Conservation (phyloP, 2,797 vertebrate species). For the Sebastes aleutianus region DNA sequence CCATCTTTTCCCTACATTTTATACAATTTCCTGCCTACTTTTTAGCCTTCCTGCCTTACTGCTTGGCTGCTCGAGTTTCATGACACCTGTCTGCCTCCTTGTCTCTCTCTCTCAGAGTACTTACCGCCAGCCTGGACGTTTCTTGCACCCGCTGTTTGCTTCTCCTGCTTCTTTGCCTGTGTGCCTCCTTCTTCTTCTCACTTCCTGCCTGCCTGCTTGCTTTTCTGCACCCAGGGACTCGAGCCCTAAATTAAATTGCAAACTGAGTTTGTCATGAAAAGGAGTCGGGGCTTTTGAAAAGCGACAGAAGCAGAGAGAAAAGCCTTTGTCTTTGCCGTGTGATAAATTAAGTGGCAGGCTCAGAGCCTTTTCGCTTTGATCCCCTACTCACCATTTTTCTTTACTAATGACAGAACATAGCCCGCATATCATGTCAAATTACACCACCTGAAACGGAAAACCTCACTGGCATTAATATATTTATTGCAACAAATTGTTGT, state of each 20-base stretch:
- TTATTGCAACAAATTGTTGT: conserved; percentile 78
- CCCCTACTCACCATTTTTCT: conserved; percentile 75
- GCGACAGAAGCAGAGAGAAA: conserved; percentile 82
- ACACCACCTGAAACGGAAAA: conserved; percentile 81
- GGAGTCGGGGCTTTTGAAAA: conserved; percentile 89
- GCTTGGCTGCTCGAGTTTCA: conserved; percentile 53
- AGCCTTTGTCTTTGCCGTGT: conserved; percentile 91
- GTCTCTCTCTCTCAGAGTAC: conserved; percentile 47
- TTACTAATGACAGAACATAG: conserved; percentile 87
- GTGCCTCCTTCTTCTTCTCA: conserved; percentile 49
- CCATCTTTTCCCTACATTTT: conserved; percentile 36
- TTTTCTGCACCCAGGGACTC: conserved; percentile 86
- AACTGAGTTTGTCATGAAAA: conserved; percentile 92
- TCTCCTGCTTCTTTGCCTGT: conserved; percentile 50
- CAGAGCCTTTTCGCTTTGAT: conserved; percentile 91
- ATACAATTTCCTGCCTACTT: conserved; percentile 35
- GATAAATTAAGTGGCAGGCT: conserved; percentile 95
- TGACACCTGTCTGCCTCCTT: conserved; percentile 71
- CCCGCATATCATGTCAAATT: conserved; percentile 88
- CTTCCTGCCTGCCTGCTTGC: conserved; percentile 67
- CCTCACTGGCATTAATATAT: conserved; percentile 80
- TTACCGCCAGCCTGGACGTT: conserved; percentile 60
- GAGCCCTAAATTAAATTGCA: conserved; percentile 93
- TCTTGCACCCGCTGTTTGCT: conserved; percentile 56
- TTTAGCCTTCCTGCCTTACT: conserved; percentile 25